Evolutionary conservation across 1,140 invertebrate species (phyloP), one percentile per base, ranked within the genome.

Genomic region (Drosophila nasuta): DNA sequence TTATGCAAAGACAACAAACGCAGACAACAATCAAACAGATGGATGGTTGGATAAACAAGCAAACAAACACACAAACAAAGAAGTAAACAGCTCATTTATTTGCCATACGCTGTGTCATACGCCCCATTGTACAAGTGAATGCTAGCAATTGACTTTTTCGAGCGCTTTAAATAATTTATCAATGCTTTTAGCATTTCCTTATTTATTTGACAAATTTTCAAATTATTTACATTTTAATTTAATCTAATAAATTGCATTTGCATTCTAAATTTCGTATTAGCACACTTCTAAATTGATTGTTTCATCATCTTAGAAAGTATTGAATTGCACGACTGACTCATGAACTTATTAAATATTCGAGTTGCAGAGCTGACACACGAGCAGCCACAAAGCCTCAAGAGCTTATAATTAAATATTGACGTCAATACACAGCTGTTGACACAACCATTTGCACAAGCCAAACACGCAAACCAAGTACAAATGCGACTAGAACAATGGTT

Each of bases 351-450:
- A 54, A 35, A 43, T 68, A 68, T 30, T 57, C 45, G 49, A 54
- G 52, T 33, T 11, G 13, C 11, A 28, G 25, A 5, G 13, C 30
- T 7, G 25, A 64, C 64, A 64, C 28, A 62, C 35, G 30, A 58
- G 63, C 56, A 38, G 35, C 35, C 35, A 38, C 35, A 64, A 45
- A 43, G 60, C 46, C 33, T 72, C 43, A 11, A 52, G 54, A 49
- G 52, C 70, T 67, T 71, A 80, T 82, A 82, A 82, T 82, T 82
- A 82, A 79, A 51, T 52, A 54, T 69, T 83, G 81, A 83, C 81
- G 81, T 83, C 81, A 83, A 63, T 80, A 46, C n/a, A 48, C 59
- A 51, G 51, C 59, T 20, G 54, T 54, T 54, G 51, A 57, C 48
- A 79, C 49, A 48, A 20, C 15, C 46, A 51, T 10, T 43, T 35